phyloP scores from a whole-genome alignment of 2,888 invertebrate genomes.

The Syrphus vitripennis region DNA sequence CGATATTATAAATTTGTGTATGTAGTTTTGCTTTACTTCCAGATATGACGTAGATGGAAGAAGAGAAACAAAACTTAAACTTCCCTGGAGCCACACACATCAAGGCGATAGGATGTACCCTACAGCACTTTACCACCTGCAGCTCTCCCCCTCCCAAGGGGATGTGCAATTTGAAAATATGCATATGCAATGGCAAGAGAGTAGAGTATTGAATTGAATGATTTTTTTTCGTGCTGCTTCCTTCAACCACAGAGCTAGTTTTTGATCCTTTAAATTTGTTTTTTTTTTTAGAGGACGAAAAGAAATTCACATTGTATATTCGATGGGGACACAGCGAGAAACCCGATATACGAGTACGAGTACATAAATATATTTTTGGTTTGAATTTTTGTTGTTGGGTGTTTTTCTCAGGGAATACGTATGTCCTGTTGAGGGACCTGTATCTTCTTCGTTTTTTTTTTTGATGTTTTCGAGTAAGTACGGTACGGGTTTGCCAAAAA shows the following conservation, averaged over 20 bases:
- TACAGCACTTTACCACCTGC: not conserved
- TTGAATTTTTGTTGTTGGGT: not conserved
- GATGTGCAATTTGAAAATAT: not conserved
- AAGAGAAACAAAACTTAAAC: constrained; percentile 13
- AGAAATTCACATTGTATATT: constrained; percentile 5
- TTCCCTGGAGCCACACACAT: constrained; percentile 25
- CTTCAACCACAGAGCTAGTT: not conserved
- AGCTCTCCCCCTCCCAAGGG: not conserved
- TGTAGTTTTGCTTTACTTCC: not conserved
- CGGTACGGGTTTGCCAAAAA: constrained; percentile 28
- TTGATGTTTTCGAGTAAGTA: not conserved
- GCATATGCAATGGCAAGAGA: constrained; percentile 24
- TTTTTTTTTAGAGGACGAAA: not conserved
- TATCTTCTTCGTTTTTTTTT: not conserved
- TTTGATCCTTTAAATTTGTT: constrained; percentile 10
- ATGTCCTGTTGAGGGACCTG: constrained; percentile 3
- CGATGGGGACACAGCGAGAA: not conserved
- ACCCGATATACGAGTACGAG: constrained; percentile 5
- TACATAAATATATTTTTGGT: no score
- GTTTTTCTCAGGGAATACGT: constrained; percentile 12
- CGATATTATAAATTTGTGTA: not conserved
- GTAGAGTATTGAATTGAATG: constrained; percentile 18
- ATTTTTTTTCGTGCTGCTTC: not conserved
- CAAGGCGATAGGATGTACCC: not conserved
- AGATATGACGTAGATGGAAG: not conserved